A percentile compares a stretch with the other conserved stretches of the same genome.
phyloP scores from a whole-genome alignment of 2,888 invertebrate species.

The Steinernema hermaphroditum region DNA sequence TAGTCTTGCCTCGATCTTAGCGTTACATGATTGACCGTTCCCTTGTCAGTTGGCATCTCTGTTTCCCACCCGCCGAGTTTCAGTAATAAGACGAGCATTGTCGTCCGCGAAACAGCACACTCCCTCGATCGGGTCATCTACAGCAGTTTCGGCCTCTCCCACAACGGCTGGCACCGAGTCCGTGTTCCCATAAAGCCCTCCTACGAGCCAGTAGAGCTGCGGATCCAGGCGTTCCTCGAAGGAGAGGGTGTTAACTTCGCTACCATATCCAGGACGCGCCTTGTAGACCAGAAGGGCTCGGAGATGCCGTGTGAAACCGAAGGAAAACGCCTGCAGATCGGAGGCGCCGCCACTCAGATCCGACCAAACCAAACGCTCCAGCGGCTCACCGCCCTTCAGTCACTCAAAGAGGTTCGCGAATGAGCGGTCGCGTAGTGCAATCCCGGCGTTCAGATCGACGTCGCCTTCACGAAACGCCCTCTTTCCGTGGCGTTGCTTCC shows the following conservation, averaged over 20 bases:
- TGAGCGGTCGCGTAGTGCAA: no score
- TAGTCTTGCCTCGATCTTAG: no score
- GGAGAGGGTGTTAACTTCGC: constrained; percentile 33
- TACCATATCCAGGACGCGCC: constrained; percentile 40
- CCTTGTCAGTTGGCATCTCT: no score
- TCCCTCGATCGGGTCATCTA: constrained; percentile 33
- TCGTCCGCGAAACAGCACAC: constrained; percentile 29
- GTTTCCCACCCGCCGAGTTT: no score
- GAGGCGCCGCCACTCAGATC: not conserved
- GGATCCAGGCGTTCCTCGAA: constrained; percentile 32
- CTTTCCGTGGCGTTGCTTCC: not conserved
- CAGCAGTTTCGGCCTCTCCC: constrained; percentile 34
- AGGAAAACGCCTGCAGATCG: not conserved
- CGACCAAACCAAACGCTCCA: constrained; percentile 14
- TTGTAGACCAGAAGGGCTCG: constrained; percentile 41
- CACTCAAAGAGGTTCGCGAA: constrained; percentile 7
- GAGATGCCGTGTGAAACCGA: constrained; percentile 40
- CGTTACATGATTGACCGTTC: no score
- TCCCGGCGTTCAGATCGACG: not conserved
- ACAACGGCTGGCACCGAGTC: constrained; percentile 46
- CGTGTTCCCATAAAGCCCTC: constrained; percentile 43
- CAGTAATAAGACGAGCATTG: constrained; percentile 28
- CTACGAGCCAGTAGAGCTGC: constrained; percentile 37
- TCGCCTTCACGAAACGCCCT: not conserved
- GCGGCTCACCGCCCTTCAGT: constrained; percentile 16